These are phyloP conservation scores for Limnephilus marmoratus DNA, from an alignment of 2,888 invertebrate genomes.

Conservation along the genomic window DNA sequence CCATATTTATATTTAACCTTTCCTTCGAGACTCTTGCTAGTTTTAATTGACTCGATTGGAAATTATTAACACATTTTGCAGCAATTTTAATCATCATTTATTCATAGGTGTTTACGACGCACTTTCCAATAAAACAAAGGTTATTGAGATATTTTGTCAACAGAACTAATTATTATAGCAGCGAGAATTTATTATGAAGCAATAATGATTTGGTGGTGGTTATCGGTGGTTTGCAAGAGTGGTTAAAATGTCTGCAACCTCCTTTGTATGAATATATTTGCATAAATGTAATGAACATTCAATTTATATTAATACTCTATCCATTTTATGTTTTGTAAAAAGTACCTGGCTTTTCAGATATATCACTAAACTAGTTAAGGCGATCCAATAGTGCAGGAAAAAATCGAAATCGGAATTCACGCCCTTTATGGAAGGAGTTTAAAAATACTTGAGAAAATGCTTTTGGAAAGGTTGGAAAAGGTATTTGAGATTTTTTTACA, in stretches of 20 bases:
- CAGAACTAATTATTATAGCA: background rate
- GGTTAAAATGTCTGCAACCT: background rate
- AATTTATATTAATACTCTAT: no score
- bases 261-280: background rate
- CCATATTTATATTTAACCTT: slow-evolving; percentile 40
- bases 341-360: no score
- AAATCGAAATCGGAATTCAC: no score
- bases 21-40: background rate
- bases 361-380: no score
- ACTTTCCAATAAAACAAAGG: background rate
- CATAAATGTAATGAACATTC: background rate
- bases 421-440: no score
- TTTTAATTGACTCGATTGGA: background rate
- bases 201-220: background rate
- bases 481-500: no score
- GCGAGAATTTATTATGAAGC: background rate
- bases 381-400: no score
- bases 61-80: background rate
- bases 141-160: background rate
- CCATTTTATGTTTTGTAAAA: no score
- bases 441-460: no score
- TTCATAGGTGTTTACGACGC: background rate
- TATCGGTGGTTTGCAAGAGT: background rate
- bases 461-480: no score
- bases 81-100: background rate